Conservation (phyloP, 1,140 invertebrate genomes). For the Aphis craccivora region DNA sequence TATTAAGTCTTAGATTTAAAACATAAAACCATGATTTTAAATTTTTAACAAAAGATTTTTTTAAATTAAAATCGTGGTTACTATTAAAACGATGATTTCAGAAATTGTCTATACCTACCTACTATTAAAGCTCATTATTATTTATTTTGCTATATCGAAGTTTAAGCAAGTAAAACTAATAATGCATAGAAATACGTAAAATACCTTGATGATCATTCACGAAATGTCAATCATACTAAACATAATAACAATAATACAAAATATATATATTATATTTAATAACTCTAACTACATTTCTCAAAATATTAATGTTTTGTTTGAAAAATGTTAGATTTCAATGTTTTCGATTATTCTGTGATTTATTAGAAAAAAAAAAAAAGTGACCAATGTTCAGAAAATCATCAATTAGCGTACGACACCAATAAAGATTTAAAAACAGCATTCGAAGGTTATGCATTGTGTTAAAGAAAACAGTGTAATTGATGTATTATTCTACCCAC, state of each 20-base stretch:
- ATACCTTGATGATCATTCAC: neutral
- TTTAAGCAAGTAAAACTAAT: neutral
- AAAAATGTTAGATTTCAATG: neutral
- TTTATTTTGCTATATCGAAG: neutral
- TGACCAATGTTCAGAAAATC: neutral
- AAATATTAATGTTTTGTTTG: neutral
- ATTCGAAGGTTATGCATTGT: neutral
- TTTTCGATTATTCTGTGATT: slow-evolving; percentile 2
- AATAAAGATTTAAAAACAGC: neutral
- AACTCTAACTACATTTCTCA: neutral
- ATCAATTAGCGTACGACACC: slow-evolving; percentile 1
- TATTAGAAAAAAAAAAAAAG: neutral
- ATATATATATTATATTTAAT: neutral
- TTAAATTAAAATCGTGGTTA: neutral
- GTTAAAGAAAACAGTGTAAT: neutral
- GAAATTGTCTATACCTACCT: no score
- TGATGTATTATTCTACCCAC: neutral
- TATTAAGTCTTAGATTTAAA: no score
- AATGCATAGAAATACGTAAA: neutral
- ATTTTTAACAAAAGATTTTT: neutral
- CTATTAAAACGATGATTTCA: neutral
- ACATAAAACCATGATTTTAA: neutral
- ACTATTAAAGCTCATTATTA: neutral
- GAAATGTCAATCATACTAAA: neutral
- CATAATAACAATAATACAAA: neutral